Conservation (phyloP, 2,888 invertebrate genomes). For the Spilarctia lutea region DNA sequence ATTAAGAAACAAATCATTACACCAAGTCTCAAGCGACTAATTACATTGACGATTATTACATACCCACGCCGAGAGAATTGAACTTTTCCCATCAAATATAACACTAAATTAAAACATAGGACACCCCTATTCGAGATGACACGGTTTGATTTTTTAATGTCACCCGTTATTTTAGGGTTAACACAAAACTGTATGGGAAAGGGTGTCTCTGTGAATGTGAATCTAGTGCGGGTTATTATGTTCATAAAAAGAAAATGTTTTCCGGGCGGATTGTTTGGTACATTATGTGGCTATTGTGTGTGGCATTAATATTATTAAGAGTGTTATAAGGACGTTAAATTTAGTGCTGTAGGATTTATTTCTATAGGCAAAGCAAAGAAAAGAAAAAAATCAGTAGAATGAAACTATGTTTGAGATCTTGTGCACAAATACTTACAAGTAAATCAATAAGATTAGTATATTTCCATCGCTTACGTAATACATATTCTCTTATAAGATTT, state of each 20-base stretch:
- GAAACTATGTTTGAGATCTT: not conserved
- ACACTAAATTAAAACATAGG: constrained; percentile 76
- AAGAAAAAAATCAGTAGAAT: not conserved
- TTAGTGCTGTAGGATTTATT: not conserved
- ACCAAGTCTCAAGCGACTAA: constrained; percentile 60
- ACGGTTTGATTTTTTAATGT: constrained; percentile 67
- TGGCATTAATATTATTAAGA: not conserved
- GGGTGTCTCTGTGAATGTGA: constrained; percentile 57
- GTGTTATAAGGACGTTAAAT: not conserved
- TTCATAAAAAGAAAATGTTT: constrained; percentile 41
- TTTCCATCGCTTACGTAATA: not conserved
- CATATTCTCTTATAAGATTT: constrained; percentile 12
- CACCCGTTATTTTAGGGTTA: constrained; percentile 62
- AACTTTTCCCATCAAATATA: constrained; percentile 78
- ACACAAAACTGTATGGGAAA: constrained; percentile 52
- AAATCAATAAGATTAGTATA: not conserved
- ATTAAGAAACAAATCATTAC: constrained; percentile 26
- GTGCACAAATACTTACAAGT: not conserved
- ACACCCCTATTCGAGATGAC: constrained; percentile 73
- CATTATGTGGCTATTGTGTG: constrained; percentile 5
- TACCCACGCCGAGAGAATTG: constrained; percentile 55
- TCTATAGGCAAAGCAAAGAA: not conserved
- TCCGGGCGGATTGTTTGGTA: constrained; percentile 28
- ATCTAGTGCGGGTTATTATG: constrained; percentile 55
- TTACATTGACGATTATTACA: constrained; percentile 56